Conservation (phyloP, 2,797 vertebrate genomes). For the Tadarida brasiliensis region DNA sequence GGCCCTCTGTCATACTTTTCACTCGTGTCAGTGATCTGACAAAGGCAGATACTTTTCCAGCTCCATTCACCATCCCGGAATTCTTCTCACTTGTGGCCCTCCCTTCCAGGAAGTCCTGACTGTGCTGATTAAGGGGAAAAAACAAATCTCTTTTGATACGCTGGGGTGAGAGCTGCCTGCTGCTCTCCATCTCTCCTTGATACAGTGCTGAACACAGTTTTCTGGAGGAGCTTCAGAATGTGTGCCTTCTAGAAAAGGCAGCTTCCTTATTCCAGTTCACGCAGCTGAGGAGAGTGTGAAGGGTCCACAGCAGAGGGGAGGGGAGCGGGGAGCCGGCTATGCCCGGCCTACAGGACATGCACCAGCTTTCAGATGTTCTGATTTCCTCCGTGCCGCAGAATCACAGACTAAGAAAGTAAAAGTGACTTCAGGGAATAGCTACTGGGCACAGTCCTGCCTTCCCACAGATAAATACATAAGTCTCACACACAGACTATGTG, state of each 20-base stretch:
- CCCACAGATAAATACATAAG: background rate
- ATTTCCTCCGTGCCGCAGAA: constrained; percentile 23
- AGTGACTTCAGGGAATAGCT: constrained; percentile 19
- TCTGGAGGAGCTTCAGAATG: background rate
- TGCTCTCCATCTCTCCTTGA: background rate
- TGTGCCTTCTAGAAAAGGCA: background rate
- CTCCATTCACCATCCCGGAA: constrained; percentile 1
- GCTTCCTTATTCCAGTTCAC: background rate
- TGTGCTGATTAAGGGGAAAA: constrained; percentile 16
- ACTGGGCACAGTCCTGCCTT: background rate
- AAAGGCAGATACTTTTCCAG: background rate
- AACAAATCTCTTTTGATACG: constrained; percentile 17
- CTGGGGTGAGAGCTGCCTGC: background rate
- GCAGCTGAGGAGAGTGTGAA: background rate
- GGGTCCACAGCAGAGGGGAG: background rate
- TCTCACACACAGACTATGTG: background rate
- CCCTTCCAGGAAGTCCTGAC: constrained; percentile 41
- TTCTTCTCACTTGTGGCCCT: constrained; percentile 31
- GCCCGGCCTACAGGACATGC: background rate
- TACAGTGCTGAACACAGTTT: background rate
- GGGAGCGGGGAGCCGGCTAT: background rate
- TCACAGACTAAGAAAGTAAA: background rate
- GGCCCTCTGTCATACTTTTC: background rate
- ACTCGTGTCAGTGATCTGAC: background rate
- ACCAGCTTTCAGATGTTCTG: background rate